Base-by-base conservation (phyloP, 1,140 invertebrate genomes). In the Drosophila ambigua region DNA sequence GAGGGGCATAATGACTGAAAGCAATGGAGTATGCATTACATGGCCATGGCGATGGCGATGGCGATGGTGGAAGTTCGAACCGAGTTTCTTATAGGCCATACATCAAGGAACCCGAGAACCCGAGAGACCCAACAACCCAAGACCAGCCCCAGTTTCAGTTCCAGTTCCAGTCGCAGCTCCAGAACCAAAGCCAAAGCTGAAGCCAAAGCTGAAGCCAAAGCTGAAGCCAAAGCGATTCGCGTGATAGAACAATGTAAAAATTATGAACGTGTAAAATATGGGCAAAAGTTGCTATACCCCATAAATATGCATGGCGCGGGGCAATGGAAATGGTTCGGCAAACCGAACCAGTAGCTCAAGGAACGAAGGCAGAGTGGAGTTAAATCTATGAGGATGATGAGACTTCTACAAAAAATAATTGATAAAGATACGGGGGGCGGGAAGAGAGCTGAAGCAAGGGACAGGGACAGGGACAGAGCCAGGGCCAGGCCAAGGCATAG, bases 221-320 rank as follows among this genome's bases (percentile, higher is more conserved):
- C 15, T 8, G 43, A 77, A 76, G 41, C 55, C 49, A 35, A 39
- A 13, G 65, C 78, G 81, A 84, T 84, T 84, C 81, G 81, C 81
- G 81, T 84, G 81, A 84, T 84, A 84, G 81, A 88, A 87, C 83
- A 87, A 88, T 83, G 79, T 87, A 66, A 88, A 88, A 87, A 88
- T 79, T 77, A 87, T 82, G 71, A 88, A 87, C 75, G 83, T 76
- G 61, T 88, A 76, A 79, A 79, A 82, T 82, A 85, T 85, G 81
- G 52, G 61, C 63, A 75, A 87, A 81, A 64, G 63, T 67, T 52
- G 66, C 55, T 59, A 57, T 62, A 71, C 23, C 51, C 68, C 45
- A 67, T 85, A 77, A 85, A 85, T 83, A 83, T 85, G 81, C 77
- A 84, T 80, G 76, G 46, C 45, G 28, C 28, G 39, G 41, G 35